Base-by-base conservation (phyloP, 64 coral and sea anemone species). In the Orbicella faveolata region DNA sequence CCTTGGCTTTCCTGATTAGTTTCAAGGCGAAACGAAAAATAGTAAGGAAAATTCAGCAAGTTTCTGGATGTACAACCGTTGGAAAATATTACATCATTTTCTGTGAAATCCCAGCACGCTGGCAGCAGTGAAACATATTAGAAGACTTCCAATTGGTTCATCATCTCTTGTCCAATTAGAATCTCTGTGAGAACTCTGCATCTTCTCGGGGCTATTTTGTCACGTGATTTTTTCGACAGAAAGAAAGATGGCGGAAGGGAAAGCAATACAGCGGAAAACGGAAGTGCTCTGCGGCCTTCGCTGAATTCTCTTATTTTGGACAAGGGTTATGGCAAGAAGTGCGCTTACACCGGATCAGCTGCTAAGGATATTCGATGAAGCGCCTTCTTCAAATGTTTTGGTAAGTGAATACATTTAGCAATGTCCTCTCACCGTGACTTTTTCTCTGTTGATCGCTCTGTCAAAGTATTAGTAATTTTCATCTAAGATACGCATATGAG, bases 331-430 rank as follows among this genome's bases (percentile, higher is more conserved):
- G 95, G 92, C 55, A 70, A 94, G 84, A 20, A 88, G 54, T 54
- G 90, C 92, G 8, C 39, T 96, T 17, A 93, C 87, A 21, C 92
- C 92, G 19, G 61, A 96, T 21, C 88, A 96, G 21, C 64, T 96
- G 52, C 81, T 90, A 83, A 63, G 74, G 23, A 51, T 84, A 59
- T 90, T 96, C 57, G 75, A 88, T 72, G 87, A 91, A 85, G 92
- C 95, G 67, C 83, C 73, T 21, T 78, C 92, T 4, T 76, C 92
- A 8, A 90, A 77, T 19, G 88, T 96, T 64, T 68, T 83, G 81
- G 94, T 96, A 80, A 93, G 94, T 96, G 13, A 4, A 57, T 79
- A 79, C 55, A 59, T 59, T 57, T 51, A 39, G 77, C 7, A 34
- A 51, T 10, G 15, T 9, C 4, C 5, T 48, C 44, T 59, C 55